A percentile compares a stretch with the other conserved stretches of the same genome.
phyloP scores from a whole-genome alignment of 2,888 invertebrate species.

The Troides helena region DNA sequence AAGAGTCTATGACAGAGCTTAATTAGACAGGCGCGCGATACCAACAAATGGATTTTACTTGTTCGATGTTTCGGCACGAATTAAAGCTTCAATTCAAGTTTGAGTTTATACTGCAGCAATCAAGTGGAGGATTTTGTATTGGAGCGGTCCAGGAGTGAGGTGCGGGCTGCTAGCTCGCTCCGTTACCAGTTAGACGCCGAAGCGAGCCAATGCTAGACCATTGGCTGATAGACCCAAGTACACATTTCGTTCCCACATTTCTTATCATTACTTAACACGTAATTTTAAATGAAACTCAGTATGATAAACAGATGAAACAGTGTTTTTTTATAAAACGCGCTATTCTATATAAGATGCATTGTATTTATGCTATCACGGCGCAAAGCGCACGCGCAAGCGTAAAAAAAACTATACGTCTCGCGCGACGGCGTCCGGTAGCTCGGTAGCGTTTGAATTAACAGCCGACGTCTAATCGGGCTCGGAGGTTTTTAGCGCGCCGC shows the following conservation, averaged over 20 bases:
- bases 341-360: slow-evolving; percentile 26
- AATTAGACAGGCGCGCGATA: slow-evolving; percentile 78
- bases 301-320: neutral
- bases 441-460: slow-evolving; percentile 72
- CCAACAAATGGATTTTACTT: slow-evolving; percentile 78
- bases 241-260: slow-evolving; percentile 5
- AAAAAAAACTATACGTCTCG: slow-evolving; percentile 66
- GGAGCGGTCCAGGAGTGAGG: slow-evolving; percentile 40
- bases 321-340: neutral
- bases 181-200: slow-evolving; percentile 43
- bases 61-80: slow-evolving; percentile 64
- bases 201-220: slow-evolving; percentile 34
- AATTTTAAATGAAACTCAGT: neutral
- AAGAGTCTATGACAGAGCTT: slow-evolving; percentile 79
- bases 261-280: neutral
- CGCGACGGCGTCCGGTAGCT: slow-evolving; percentile 66
- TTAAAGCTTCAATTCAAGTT: slow-evolving; percentile 59
- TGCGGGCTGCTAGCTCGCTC: slow-evolving; percentile 31
- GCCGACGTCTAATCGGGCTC: slow-evolving; percentile 65
- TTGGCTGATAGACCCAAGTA: slow-evolving; percentile 12
- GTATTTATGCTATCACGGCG: neutral
- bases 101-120: slow-evolving; percentile 28
- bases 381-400: slow-evolving; percentile 37
- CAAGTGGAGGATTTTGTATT: slow-evolving; percentile 52
- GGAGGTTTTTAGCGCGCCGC: slow-evolving; percentile 73